A percentile compares a stretch with the other conserved stretches of the same genome.
These are phyloP conservation scores for Holocentrus rufus DNA, from an alignment of 2,797 vertebrate species.

Conservation along the genomic window DNA sequence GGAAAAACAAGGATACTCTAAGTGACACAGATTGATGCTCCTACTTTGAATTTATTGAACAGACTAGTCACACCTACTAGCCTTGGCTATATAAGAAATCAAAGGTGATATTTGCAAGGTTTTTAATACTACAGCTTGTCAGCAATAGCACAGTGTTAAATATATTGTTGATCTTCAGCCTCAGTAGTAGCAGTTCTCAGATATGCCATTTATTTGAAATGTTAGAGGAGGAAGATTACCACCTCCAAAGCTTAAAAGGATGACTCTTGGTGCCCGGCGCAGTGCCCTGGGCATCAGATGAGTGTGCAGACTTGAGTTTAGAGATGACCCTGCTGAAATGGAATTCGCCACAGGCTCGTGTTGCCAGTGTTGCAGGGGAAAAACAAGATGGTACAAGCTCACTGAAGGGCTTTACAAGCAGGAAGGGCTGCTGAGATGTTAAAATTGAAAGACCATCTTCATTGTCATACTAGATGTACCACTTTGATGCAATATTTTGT, in stretches of 20 bases:
- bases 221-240: neutral
- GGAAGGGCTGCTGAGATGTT: conserved; percentile 36
- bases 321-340: no score
- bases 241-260: no score
- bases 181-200: neutral
- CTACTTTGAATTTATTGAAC: conserved; percentile 12
- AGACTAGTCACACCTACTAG: no score
- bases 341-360: no score
- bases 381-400: neutral
- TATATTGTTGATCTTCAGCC: no score
- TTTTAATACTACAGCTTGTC: neutral
- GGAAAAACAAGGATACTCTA: neutral
- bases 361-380: no score
- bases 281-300: no score
- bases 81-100: no score
- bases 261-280: no score
- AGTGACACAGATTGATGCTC: neutral
- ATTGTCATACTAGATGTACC: conserved; percentile 22
- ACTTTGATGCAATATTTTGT: neutral
- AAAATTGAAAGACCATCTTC: conserved; percentile 11
- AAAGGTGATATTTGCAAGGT: neutral
- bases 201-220: neutral
- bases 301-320: no score
- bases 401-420: conserved; percentile 14
- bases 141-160: neutral